Base-by-base conservation (phyloP, 2,888 invertebrate species). In the Agonum fuliginosum region DNA sequence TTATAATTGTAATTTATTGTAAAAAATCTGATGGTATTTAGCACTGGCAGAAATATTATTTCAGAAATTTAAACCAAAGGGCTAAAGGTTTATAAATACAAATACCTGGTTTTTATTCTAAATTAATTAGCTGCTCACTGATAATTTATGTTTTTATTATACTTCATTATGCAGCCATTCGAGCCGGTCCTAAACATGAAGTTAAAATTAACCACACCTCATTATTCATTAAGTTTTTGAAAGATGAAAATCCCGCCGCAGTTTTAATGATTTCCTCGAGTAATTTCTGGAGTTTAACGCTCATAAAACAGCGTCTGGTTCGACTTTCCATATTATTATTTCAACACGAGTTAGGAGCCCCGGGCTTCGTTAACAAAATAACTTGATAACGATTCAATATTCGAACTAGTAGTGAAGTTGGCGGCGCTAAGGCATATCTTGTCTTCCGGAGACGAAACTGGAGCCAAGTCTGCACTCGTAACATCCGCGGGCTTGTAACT, bases 301-400 rank as follows among this genome's bases (percentile, higher is more conserved):
- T 8, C 37, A 37, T 37, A 37, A 37, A 41, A 22, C 19, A 34
- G 37, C 67, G 34, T 22, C 24, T 41, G 27, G 19, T 14, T 17
- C n/a, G 46, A 46, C 20, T 46, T 43, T 43, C 22, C 71, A 51
- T 72, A 30, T 72, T 48, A 72, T 72, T 72, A 72, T 43, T 43
- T 69, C 67, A 12, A 43, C 58, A 24, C 58, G 41, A 41, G 22
- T 46, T 43, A 27, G 43, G 22, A 22, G 6, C 20, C 43, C 69
- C 51, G 4, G 19, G 71, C 30, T 54, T 72, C 51, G 71, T 72
- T 72, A 72, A 72, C 71, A 72, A 72, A 72, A 72, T 72, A 48
- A 72, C 71, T 72, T 72, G 71, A 72, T 72, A 72, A 72, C 71
- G 71, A 72, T 72, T 72, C 48, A 72, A 72, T 72, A 72, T 51